Evolutionary conservation across 2,888 invertebrate genomes (phyloP).

Genomic region (Rhabditophanes sp.): DNA sequence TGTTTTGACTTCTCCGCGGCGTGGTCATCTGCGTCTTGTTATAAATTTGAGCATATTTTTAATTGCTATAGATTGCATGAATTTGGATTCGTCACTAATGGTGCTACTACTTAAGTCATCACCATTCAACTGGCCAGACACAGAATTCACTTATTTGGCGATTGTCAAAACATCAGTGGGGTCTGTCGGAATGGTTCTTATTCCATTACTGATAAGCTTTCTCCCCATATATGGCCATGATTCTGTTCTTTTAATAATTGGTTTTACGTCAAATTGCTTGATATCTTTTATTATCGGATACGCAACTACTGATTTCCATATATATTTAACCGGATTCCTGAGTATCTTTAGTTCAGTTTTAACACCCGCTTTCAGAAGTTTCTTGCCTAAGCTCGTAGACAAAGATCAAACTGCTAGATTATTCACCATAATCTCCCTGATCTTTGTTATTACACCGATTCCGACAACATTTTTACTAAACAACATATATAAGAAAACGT

Average conservation of each 20-base stretch:
- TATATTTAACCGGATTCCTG: constrained; percentile 20
- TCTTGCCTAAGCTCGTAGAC: constrained; percentile 36
- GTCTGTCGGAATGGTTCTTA: constrained; percentile 10
- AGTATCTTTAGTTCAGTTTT: constrained; percentile 24
- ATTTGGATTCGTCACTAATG: constrained; percentile 17
- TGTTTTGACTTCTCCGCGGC: too few relatives aligned
- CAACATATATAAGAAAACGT: constrained; percentile 23
- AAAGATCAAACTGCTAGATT: constrained; percentile 35
- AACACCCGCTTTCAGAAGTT: constrained; percentile 29
- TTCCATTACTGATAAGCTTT: constrained; percentile 19
- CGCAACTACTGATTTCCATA: constrained; percentile 12
- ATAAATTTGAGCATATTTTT: too few relatives aligned
- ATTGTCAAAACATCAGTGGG: constrained; percentile 11
- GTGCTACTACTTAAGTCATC: constrained; percentile 27
- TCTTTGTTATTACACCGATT: constrained; percentile 30
- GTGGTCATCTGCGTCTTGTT: too few relatives aligned
- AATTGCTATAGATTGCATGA: too few relatives aligned
- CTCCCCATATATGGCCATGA: constrained; percentile 26
- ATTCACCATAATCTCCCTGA: constrained; percentile 21
- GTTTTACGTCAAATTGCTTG: constrained; percentile 16
- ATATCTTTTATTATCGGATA: constrained; percentile 16
- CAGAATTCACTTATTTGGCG: constrained; percentile 20
- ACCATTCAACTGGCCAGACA: constrained; percentile 32
- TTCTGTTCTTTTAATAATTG: constrained; percentile 24
- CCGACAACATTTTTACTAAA: constrained; percentile 28